A percentile compares a stretch with the other conserved stretches of the same genome.
Evolutionary conservation across 2,113 vertebrate genomes (phyloP).

Genomic region (Archilochus colubris): DNA sequence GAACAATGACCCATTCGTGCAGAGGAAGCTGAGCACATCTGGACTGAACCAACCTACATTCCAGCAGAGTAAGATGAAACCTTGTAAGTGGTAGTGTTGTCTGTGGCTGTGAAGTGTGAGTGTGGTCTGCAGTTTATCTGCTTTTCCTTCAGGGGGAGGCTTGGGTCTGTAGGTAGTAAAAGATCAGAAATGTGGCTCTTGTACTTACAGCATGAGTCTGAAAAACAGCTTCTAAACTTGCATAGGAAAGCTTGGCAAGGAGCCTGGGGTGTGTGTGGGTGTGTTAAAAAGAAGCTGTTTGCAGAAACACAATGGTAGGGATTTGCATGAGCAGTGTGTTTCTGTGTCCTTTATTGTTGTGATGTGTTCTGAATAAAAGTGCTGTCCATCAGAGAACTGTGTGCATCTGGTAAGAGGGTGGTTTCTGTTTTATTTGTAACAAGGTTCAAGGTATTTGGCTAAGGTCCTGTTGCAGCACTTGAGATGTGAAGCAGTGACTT

Average conservation of each 20-base stretch:
- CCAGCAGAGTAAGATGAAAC: conserved; percentile 99
- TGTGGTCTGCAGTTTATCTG: conserved; percentile 74
- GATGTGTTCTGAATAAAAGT: neutral
- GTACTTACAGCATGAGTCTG: neutral
- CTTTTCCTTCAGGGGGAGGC: neutral
- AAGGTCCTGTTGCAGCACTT: neutral
- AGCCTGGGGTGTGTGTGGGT: neutral
- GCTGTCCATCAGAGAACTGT: neutral
- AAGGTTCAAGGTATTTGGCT: neutral
- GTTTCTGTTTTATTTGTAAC: neutral
- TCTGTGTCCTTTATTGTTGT: neutral
- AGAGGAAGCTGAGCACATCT: conserved; percentile 97
- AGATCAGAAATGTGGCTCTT: neutral
- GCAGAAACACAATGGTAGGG: neutral
- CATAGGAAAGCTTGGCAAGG: neutral
- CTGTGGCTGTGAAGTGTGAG: conserved; percentile 88
- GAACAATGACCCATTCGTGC: conserved; percentile 92
- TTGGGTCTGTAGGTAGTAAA: neutral
- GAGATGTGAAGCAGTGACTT: neutral
- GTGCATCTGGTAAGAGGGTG: neutral
- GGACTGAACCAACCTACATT: conserved; percentile 97
- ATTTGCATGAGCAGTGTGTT: neutral
- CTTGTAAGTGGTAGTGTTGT: conserved; percentile 94
- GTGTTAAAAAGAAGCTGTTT: neutral
- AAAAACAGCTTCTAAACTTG: neutral